These are phyloP conservation scores for Serilophus lunatus DNA, from an alignment of 2,113 vertebrate species.

Conservation along the genomic window DNA sequence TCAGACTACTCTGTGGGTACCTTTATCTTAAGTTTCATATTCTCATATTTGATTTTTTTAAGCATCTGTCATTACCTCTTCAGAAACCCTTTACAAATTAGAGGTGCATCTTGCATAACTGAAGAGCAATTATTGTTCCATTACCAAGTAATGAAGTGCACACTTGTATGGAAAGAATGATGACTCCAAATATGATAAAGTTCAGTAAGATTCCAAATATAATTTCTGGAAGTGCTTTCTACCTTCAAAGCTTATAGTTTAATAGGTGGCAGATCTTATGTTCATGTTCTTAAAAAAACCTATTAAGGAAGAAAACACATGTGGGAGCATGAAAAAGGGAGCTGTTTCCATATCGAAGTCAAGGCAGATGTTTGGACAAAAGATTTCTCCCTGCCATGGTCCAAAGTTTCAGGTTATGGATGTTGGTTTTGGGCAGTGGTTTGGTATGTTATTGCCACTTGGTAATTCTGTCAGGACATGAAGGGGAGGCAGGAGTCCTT, in stretches of 20 bases:
- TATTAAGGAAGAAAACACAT: not conserved
- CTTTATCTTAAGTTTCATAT: conserved; percentile 3
- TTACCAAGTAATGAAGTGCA: conserved; percentile 46
- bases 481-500: not conserved
- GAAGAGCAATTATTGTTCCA: conserved; percentile 32
- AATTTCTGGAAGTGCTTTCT: not conserved
- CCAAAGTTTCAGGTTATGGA: not conserved
- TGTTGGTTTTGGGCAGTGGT: not conserved
- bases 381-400: not conserved
- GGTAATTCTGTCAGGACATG: not conserved
- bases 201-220: not conserved
- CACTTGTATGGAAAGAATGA: not conserved
- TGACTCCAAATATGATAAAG: conserved; percentile 26
- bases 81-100: conserved; percentile 36
- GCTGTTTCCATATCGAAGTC: not conserved
- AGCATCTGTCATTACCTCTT: conserved; percentile 27
- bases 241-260: not conserved
- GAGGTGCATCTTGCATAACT: conserved; percentile 28
- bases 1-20: not conserved
- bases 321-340: not conserved
- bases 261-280: not conserved
- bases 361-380: not conserved
- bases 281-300: not conserved
- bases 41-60: conserved; percentile 15
- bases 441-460: not conserved